phyloP scores from a whole-genome alignment of 2,888 invertebrate species.

The Plagodis pulveraria region DNA sequence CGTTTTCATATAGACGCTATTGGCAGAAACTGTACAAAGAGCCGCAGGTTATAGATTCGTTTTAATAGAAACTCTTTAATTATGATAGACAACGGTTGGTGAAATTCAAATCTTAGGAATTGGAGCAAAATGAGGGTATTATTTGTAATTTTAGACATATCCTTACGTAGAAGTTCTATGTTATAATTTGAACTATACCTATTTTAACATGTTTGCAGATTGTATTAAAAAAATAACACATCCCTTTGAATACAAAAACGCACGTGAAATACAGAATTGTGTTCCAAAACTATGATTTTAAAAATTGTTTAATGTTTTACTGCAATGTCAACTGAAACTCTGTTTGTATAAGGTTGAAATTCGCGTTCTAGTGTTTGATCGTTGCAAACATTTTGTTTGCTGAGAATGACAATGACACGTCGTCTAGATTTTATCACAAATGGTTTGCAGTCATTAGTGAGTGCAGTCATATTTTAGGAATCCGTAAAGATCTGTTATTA shows the following conservation, averaged over 20 bases:
- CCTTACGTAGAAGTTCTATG: no score
- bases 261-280: constrained; percentile 43
- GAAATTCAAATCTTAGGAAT: no score
- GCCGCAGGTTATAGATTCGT: no score
- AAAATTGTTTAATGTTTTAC: constrained; percentile 30
- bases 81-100: no score
- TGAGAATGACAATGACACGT: constrained; percentile 63
- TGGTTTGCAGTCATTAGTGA: constrained; percentile 64
- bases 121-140: no score
- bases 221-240: constrained; percentile 13
- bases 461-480: constrained; percentile 28
- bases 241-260: constrained; percentile 20
- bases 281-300: constrained; percentile 39
- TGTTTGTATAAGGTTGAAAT: constrained; percentile 12
- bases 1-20: no score
- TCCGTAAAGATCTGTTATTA: no score
- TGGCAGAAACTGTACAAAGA: no score
- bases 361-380: constrained; percentile 27
- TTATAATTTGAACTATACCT: no score
- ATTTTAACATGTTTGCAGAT: constrained; percentile 1
- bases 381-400: constrained; percentile 49
- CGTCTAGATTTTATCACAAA: constrained; percentile 63
- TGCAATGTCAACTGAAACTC: constrained; percentile 21
- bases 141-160: no score
- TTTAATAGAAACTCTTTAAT: no score